Percentiles rank a stretch among this genome's conserved stretches.
phyloP scores from a whole-genome alignment of 2,888 invertebrate species.

The Drosophila yooni region DNA sequence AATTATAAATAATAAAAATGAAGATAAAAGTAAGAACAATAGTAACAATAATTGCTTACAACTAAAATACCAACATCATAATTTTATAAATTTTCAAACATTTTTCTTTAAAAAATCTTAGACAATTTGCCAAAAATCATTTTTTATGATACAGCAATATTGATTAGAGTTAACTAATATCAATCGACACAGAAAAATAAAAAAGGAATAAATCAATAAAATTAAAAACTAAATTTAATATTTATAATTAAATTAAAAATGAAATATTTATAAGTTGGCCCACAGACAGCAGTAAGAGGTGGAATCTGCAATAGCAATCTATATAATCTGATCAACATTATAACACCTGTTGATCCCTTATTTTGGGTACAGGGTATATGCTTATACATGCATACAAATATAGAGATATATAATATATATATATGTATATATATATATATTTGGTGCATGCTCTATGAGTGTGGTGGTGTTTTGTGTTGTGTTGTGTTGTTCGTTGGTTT shows the following conservation, averaged over 20 bases:
- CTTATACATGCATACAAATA: not conserved
- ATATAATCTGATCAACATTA: not conserved
- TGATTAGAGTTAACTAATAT: not conserved
- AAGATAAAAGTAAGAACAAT: not conserved
- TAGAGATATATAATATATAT: not conserved
- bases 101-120: not conserved
- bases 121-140: not conserved
- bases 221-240: not conserved
- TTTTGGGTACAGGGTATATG: constrained; percentile 9
- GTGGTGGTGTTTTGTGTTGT: constrained; percentile 6
- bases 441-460: constrained; percentile 12
- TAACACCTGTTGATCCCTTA: constrained; percentile 7
- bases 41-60: not conserved
- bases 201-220: not conserved
- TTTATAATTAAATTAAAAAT: not conserved
- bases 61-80: not conserved
- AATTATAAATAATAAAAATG: not conserved
- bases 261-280: not conserved
- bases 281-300: not conserved
- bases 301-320: not conserved
- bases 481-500: not conserved
- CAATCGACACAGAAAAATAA: not conserved
- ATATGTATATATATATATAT: not conserved
- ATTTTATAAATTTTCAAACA: not conserved
- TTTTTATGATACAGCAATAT: not conserved